Base-by-base conservation (phyloP, 1,140 invertebrate genomes). In the Mesaphorura yosii region DNA sequence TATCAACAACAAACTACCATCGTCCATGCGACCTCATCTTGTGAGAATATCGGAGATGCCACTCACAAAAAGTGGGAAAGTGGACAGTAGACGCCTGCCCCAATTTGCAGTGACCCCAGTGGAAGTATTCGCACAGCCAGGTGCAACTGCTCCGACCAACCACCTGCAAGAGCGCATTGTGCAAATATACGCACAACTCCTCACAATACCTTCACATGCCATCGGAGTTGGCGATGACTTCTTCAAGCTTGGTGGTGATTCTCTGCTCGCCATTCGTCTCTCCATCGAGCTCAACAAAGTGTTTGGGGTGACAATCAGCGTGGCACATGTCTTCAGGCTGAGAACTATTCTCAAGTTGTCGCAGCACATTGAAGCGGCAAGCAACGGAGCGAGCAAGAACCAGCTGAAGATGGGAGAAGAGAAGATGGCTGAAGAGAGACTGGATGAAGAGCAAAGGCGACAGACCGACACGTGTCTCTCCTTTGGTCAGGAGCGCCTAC, bases 171-270 rank as follows among this genome's bases (percentile, higher is more conserved):
- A 12, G 10, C 23, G 10, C 7, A 15, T 46, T 12, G 23, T 22
- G 7, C 44, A 46, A 6, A 17, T 46, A 10, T 46, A 20, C 15
- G 10, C 12, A 12, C 22, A 27, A 46, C 4, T 27, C 5, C 46
- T 48, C 3, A 31, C 28, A 5, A 20, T 17, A 41, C 31, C 31
- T 34, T 10, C 31, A 10, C 31, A 34, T 34, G 31, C 10, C 10
- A n/a, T 34, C n/a, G 44, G 23, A 25, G 23, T 46, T 12, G 7
- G 10, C 22, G 46, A 48, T 29, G 46, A 48, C 22, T 48, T 48
- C 22, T 48, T 48, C 19, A 20, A 12, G 6, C 23, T 48, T n/a
- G 46, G 46, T n/a, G 46, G 46, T 10, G 26, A 48, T 26, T 17
- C 12, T 29, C 19, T 48, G 10, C 25, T 28, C 12, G 27, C 12